Base-by-base conservation (phyloP, 53 echinoderm and acorn worm species). In the Astropecten irregularis region DNA sequence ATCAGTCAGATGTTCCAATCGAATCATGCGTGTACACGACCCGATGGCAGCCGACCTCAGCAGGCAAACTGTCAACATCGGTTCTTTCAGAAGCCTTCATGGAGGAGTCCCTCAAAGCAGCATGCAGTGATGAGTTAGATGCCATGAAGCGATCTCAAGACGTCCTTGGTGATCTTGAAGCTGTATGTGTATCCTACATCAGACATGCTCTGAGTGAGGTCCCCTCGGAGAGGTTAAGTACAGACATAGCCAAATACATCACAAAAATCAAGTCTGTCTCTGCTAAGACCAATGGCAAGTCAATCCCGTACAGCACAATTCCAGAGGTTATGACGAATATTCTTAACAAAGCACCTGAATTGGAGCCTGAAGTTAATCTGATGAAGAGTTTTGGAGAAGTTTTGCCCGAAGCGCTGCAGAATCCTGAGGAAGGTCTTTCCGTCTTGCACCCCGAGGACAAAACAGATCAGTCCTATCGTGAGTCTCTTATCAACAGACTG, bases 11-110 rank as follows among this genome's bases (percentile, higher is more conserved):
- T 11, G 63, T 87, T 22, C 83, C 85, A 23, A 50, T 93, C 33
- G 86, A 92, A 26, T 69, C 74, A 58, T 91, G 95, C 19, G 70
- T 95, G 37, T 93, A 93, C 85, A 70, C 83, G 40, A 95, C 91
- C 49, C 65, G 73, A 11, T 95, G 88, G 77, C 95, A 95, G 73
- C 86, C 93, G 16, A 49, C 79, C 30, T 60, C 66, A 29, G 91
- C 93, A 42, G 27, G 54, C 22, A 68, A 86, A 29, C 88, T 86
- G 19, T 69, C 88, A 48, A 93, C 93, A 59, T 86, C 83, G 7
- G 69, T 77, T 6, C 79, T 93, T 33, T 73, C 54, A 6, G 69
- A 93, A 31, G 86, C 88, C 21, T 93, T 95, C 28, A 54, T 73
- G 10, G 68, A 85, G 22, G 68, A 76, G 22, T 86, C 91, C 35